A percentile compares a stretch with the other conserved stretches of the same genome.
phyloP scores from a whole-genome alignment of 1,140 invertebrate species.

The Bilobella aurantiaca region DNA sequence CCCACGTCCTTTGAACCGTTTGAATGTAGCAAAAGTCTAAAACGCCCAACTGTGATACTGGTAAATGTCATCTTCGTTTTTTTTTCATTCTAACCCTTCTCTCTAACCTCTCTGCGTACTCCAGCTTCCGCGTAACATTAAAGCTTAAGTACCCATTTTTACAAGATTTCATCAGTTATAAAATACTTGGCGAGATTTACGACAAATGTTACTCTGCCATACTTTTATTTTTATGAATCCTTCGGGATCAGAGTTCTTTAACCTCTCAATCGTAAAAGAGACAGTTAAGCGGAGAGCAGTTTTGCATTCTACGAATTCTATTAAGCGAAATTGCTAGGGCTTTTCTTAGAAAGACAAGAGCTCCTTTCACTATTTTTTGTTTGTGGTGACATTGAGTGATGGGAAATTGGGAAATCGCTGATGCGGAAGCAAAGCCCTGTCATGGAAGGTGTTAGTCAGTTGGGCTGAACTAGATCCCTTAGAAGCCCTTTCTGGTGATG shows the following conservation, averaged over 20 bases:
- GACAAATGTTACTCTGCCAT: too few species aligned
- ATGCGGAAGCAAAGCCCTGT: neutral
- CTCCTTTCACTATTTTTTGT: neutral
- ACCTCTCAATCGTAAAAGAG: too few species aligned
- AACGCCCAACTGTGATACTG: slow-evolving; percentile 1
- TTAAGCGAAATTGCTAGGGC: neutral
- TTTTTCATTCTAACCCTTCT: too few species aligned
- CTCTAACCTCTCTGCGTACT: too few species aligned
- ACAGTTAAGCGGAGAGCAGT: too few species aligned
- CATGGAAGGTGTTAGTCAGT: neutral
- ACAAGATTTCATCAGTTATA: too few species aligned
- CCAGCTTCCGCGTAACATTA: too few species aligned
- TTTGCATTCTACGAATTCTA: too few species aligned
- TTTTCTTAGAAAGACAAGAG: neutral
- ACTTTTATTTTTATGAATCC: neutral
- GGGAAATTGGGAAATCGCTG: neutral
- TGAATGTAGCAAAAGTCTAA: neutral
- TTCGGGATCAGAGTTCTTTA: neutral
- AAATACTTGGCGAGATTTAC: too few species aligned
- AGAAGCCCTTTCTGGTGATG: neutral
- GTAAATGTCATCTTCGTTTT: neutral
- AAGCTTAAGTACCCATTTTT: too few species aligned
- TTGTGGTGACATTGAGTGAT: neutral
- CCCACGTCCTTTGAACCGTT: neutral
- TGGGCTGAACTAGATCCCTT: neutral